Base-by-base conservation (phyloP, 2,113 vertebrate genomes). In the Hyaena hyaena region DNA sequence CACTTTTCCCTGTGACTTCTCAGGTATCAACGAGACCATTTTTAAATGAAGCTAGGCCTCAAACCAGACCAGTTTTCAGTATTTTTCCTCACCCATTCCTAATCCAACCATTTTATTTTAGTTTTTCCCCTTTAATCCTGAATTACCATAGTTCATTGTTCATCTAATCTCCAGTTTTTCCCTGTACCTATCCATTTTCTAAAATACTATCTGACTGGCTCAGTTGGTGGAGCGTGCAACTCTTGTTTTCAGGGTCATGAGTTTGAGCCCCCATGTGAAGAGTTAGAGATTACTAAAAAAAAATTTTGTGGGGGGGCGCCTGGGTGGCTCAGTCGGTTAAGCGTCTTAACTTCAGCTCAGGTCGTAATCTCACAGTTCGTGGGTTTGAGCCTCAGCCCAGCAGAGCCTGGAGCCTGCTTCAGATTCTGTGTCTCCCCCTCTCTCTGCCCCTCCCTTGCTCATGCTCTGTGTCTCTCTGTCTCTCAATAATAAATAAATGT, bases 31-130 rank as follows among this genome's bases (percentile, higher is more conserved):
- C 88, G 68, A 55, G 61, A 69, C 15, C 19, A 16, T 45, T 55
- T 96, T 96, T 90, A 77, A 83, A 84, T 61, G 88, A 90, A 87
- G 10, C 3, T 77, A 77, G 58, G 12, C 43, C 39, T 83, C 61
- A 84, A 92, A 83, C 26, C 66, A 69, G 68, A 79, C n/a, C 16
- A 81, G 33, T 86, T n/a, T 76, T 79, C 39, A 17, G 1, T n/a
- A 77, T 92, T 80, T 90, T 43, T 4, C 23, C 33, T 63, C 26
- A 63, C 19, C 17, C 7, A 76, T 80, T 17, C 69, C 35, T 71
- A 45, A 55, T 76, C 33, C 8, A 71, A 6, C 50, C 28, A 35
- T 83, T 86, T 87, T 68, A 53, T 85, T 97, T 95, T 55, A 24
- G 2, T 16, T 31, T 68, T 48, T 17, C 35, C 12, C 16, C 7